A percentile compares a stretch with the other conserved stretches of the same genome.
phyloP scores from a whole-genome alignment of 1,140 invertebrate species.

The Philopotamus ludificatus region DNA sequence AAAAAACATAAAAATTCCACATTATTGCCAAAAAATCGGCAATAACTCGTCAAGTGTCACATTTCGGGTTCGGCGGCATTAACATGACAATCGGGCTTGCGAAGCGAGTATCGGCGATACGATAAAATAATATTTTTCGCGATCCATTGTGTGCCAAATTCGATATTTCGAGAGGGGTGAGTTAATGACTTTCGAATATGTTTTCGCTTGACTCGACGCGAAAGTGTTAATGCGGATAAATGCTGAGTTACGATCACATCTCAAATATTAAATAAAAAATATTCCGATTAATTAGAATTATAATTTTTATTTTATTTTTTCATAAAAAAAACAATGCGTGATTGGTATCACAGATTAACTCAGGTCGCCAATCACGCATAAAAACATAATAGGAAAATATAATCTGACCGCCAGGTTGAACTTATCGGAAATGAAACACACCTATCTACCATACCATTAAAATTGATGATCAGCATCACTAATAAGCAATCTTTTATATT shows the following conservation, averaged over 20 bases:
- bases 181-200: slow-evolving; percentile 24
- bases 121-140: background rate
- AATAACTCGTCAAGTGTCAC: slow-evolving; percentile 24
- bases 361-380: too few species aligned
- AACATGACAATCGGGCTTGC: slow-evolving; percentile 18
- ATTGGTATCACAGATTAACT: too few species aligned
- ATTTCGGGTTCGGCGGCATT: slow-evolving; percentile 11
- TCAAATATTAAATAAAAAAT: too few species aligned
- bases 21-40: slow-evolving; percentile 31
- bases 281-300: too few species aligned
- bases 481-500: too few species aligned
- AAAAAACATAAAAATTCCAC: slow-evolving; percentile 22
- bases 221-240: background rate
- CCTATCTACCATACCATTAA: too few species aligned
- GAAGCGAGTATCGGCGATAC: slow-evolving; percentile 5
- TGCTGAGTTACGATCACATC: background rate
- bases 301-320: too few species aligned
- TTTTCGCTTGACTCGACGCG: slow-evolving; percentile 1
- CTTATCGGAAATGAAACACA: too few species aligned
- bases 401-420: too few species aligned
- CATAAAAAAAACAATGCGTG: too few species aligned
- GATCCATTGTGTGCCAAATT: background rate
- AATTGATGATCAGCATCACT: too few species aligned
- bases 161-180: background rate
- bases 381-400: too few species aligned